phyloP scores from a whole-genome alignment of 2,888 invertebrate species.

The Ceramica pisi region DNA sequence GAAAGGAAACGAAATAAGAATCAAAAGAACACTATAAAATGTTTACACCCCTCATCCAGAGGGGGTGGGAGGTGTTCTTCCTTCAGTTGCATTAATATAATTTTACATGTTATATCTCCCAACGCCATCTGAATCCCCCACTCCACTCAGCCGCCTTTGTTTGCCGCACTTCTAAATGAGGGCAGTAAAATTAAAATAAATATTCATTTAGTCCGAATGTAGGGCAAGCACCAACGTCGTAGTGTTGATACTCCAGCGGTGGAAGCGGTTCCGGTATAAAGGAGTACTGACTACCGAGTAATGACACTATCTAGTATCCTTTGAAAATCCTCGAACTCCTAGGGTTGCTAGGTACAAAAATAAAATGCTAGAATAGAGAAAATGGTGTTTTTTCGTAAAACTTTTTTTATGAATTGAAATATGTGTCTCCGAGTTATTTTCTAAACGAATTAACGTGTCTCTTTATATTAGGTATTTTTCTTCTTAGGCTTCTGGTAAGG shows the following conservation, averaged over 20 bases:
- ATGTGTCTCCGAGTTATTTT: not conserved
- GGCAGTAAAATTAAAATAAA: constrained; percentile 44
- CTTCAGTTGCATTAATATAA: not conserved
- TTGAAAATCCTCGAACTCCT: constrained; percentile 7
- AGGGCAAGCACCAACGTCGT: constrained; percentile 19
- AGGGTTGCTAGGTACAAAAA: constrained; percentile 37
- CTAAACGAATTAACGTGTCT: not conserved
- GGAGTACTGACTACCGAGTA: constrained; percentile 31
- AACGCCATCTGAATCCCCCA: not conserved
- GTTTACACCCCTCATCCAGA: too few species aligned
- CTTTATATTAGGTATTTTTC: not conserved
- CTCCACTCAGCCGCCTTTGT: not conserved
- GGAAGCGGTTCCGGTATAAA: constrained; percentile 16
- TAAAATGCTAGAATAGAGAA: not conserved
- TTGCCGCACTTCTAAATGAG: constrained; percentile 22
- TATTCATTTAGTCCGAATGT: constrained; percentile 45
- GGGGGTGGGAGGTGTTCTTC: too few species aligned
- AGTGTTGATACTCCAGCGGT: constrained; percentile 10
- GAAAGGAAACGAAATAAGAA: too few species aligned
- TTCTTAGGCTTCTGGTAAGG: too few species aligned
- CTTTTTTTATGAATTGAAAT: not conserved
- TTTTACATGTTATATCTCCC: constrained; percentile 1
- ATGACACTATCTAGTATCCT: constrained; percentile 50
- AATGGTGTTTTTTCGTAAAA: not conserved
- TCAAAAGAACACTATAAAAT: not conserved